A percentile compares a stretch with the other conserved stretches of the same genome.
These are phyloP conservation scores for Scaeva pyrastri DNA, from an alignment of 2,888 invertebrate genomes.

Conservation along the genomic window DNA sequence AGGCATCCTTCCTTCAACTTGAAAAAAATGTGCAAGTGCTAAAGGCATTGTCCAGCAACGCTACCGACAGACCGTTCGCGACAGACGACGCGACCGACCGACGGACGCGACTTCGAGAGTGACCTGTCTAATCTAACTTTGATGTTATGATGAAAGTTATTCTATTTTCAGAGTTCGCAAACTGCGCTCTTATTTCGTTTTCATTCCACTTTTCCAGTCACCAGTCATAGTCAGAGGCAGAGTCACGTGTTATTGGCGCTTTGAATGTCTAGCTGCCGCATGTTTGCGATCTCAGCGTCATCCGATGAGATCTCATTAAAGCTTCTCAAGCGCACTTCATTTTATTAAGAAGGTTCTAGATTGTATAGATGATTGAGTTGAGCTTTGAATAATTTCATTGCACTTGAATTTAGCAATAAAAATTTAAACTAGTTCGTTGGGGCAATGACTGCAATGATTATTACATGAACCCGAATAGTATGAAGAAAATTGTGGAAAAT, in stretches of 20 bases:
- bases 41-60: no score
- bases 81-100: no score
- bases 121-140: not conserved
- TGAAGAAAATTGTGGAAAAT: slow-evolving; percentile 1
- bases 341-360: slow-evolving; percentile 25
- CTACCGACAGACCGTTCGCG: no score
- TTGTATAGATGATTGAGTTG: slow-evolving; percentile 25
- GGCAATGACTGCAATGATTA: slow-evolving; percentile 45
- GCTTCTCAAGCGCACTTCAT: slow-evolving; percentile 23
- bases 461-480: no score
- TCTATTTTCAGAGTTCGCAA: not conserved
- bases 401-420: slow-evolving; percentile 41
- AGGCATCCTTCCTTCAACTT: slow-evolving; percentile 43
- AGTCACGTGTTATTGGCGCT: slow-evolving; percentile 50
- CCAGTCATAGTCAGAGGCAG: no score
- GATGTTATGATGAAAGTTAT: not conserved
- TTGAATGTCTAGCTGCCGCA: not conserved
- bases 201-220: not conserved
- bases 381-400: slow-evolving; percentile 29
- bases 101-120: no score
- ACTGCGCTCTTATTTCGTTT: slow-evolving; percentile 36
- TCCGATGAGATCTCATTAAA: slow-evolving; percentile 6
- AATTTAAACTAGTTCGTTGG: slow-evolving; percentile 33
- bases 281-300: not conserved
- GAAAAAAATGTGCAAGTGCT: slow-evolving; percentile 24